Base-by-base conservation (phyloP, 2,113 vertebrate species). In the Pimephales promelas region DNA sequence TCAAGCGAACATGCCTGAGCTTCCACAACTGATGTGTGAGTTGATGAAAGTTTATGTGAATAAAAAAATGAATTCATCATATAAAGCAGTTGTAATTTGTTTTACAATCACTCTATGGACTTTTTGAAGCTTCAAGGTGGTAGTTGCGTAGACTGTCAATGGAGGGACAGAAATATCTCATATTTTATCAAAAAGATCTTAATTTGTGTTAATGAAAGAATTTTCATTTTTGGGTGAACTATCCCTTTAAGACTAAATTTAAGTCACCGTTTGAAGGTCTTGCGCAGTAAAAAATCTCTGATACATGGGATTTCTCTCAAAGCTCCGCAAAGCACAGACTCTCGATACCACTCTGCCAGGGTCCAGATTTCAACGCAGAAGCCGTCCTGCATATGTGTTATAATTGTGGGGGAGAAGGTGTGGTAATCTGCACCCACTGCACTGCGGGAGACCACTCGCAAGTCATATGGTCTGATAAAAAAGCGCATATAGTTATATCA, bases 221-320 rank as follows among this genome's bases (percentile, higher is more conserved):
- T 36, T 36, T 36, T 36, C 5, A 7, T 36, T 36, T 36, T 36
- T 5, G 34, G 34, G 34, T 36, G 4, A 36, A 36, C 34, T 36
- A 36, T 5, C 34, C 34, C 34, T 36, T 36, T 36, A 62, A 64
- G 6, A 4, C 34, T 68, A 1, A 57, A 64, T 18, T 22, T 34
- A 6, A 83, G 18, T 85, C 83, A 97, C 96, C 94, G 2, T 22
- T 26, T 71, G 71, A 96, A 94, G 8, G 92, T 81, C 85, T 94
- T 96, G 52, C 18, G 86, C 59, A 94, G 85, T 64, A 91, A 88
- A 83, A 87, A 97, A 59, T 93, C 13, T 59, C 91, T 92, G 88
- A 96, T 96, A 91, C 95, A 95, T 0, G 91, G 90, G 5, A 96
- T 92, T 47, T 85, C 47, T 87, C 92, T 93, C 59, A 97, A 82